phyloP scores from a whole-genome alignment of 2,113 vertebrate genomes.

The Thunnus maccoyii region DNA sequence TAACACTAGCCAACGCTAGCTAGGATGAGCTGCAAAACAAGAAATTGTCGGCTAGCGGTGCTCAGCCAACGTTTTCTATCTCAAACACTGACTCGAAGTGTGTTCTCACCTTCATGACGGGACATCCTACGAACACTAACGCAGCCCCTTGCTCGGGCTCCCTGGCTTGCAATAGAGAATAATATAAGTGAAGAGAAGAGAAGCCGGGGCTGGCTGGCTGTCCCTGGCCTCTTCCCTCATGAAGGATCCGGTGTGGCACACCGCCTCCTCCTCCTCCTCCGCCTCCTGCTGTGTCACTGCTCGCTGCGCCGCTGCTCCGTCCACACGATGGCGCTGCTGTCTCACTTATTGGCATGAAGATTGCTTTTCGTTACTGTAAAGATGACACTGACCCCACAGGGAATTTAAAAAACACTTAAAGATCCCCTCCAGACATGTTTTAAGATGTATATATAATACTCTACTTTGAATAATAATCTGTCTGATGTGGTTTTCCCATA shows the following conservation, averaged over 20 bases:
- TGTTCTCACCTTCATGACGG: conserved; percentile 88
- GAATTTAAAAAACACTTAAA: too few species aligned
- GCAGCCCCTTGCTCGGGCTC: conserved; percentile 78
- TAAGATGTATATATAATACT: too few species aligned
- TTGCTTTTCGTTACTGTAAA: too few species aligned
- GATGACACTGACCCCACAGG: too few species aligned
- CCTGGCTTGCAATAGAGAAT: conserved; percentile 61
- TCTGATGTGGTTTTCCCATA: too few species aligned
- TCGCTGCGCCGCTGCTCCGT: background rate
- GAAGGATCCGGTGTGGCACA: conserved; percentile 83
- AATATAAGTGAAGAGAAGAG: conserved; percentile 75
- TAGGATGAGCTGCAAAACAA: conserved; percentile 70
- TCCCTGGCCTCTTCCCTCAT: conserved; percentile 86
- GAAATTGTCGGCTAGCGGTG: conserved; percentile 57
- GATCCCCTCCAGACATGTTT: too few species aligned
- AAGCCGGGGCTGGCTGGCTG: conserved; percentile 83
- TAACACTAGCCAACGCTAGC: conserved; percentile 51
- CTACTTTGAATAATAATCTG: too few species aligned
- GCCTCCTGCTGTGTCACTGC: conserved; percentile 81
- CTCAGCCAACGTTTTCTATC: conserved; percentile 49
- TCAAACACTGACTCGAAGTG: background rate
- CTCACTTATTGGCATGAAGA: background rate
- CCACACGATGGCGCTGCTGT: conserved; percentile 65
- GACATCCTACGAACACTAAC: conserved; percentile 86
- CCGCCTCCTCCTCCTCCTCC: conserved; percentile 54